These are phyloP conservation scores for Falco peregrinus DNA, from an alignment of 2,797 vertebrate species.

Conservation along the genomic window DNA sequence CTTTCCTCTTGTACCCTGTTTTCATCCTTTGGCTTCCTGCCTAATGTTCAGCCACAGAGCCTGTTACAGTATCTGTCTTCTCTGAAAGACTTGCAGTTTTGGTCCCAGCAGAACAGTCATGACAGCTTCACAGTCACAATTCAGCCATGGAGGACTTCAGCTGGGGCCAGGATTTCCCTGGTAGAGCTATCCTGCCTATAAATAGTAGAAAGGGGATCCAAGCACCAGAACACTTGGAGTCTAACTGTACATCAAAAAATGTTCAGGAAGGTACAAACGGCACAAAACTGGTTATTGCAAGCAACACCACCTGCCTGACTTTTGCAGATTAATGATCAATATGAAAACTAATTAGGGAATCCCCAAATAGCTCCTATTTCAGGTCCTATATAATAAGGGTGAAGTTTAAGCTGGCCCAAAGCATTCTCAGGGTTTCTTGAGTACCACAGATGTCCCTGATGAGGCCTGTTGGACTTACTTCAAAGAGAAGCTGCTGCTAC, in stretches of 20 bases:
- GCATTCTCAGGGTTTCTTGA: background rate
- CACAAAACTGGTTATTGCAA: background rate
- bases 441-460: background rate
- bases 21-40: background rate
- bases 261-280: background rate
- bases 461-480: background rate
- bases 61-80: background rate
- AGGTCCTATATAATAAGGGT: background rate
- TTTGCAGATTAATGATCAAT: background rate
- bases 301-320: background rate
- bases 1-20: background rate
- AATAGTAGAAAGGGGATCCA: background rate
- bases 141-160: fast-evolving
- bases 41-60: background rate
- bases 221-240: background rate
- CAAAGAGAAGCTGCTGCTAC: background rate
- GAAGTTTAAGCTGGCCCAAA: background rate
- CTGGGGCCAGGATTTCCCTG: background rate
- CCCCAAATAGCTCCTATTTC: background rate
- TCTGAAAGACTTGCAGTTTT: background rate
- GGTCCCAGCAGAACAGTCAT: background rate
- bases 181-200: fast-evolving
- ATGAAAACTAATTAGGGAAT: background rate
- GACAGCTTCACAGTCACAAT: background rate
- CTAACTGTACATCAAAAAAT: background rate